Percentiles rank a stretch among this genome's conserved stretches.
phyloP scores from a whole-genome alignment of 2,888 invertebrate genomes.

The Hydroisotoma schaefferi region DNA sequence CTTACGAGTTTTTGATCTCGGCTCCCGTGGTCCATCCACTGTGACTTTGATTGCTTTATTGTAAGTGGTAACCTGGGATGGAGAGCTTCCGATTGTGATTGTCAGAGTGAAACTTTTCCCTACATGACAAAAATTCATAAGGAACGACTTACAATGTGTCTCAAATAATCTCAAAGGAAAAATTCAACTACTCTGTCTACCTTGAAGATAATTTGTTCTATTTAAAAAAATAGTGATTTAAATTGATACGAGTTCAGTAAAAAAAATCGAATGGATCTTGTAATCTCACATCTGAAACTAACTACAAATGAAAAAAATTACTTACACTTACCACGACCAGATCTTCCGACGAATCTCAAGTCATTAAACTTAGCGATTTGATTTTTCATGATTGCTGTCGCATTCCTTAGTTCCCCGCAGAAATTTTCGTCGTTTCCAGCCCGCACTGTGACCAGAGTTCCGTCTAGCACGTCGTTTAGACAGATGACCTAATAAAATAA shows the following conservation, averaged over 20 bases:
- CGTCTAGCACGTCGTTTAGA: slow-evolving; percentile 13
- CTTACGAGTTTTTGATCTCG: slow-evolving; percentile 93
- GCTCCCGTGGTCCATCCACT: slow-evolving; percentile 97
- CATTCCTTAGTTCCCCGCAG: slow-evolving; percentile 91
- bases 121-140: slow-evolving; percentile 56
- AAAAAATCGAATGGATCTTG: no score
- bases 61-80: slow-evolving; percentile 92
- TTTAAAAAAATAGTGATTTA: neutral
- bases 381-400: slow-evolving; percentile 94
- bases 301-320: slow-evolving; percentile 1
- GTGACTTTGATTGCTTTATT: slow-evolving; percentile 98
- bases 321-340: slow-evolving; percentile 80
- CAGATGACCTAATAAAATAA: slow-evolving; percentile 9
- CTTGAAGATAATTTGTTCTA: neutral
- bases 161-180: no score
- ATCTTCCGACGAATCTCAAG: slow-evolving; percentile 94
- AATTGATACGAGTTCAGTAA: no score
- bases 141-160: no score
- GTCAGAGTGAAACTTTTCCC: slow-evolving; percentile 97
- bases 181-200: no score
- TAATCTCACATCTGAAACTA: no score
- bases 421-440: slow-evolving; percentile 79
- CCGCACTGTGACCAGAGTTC: slow-evolving; percentile 2
- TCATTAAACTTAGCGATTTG: slow-evolving; percentile 99
- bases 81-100: slow-evolving; percentile 87